Base-by-base conservation (phyloP, 1,140 invertebrate genomes). In the Nebria ingens region DNA sequence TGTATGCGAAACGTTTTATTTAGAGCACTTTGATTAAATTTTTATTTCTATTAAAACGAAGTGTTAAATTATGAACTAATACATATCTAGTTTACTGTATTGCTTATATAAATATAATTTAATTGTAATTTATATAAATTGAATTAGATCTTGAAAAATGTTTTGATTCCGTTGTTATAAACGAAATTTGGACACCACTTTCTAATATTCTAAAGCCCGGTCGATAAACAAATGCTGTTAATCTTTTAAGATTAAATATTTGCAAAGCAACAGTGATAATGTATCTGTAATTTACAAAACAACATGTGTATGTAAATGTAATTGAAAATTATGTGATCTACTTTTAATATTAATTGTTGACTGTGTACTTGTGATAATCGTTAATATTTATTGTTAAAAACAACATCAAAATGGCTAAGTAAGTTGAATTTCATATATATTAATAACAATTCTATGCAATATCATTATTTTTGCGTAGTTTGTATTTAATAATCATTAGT, bases 181-280 rank as follows among this genome's bases (percentile, higher is more conserved):
- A n/a, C n/a, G n/a, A n/a, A n/a, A n/a, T n/a, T n/a, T n/a, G n/a
- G n/a, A n/a, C n/a, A n/a, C n/a, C n/a, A n/a, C n/a, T n/a, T n/a
- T n/a, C n/a, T n/a, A n/a, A n/a, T n/a, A n/a, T n/a, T 40, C n/a
- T n/a, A 25, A 52, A 34, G 25, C 29, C 15, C 20, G 50, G 45
- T 61, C 58, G 55, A 58, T 55, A 45, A 12, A 45, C 15, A 45
- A 45, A 34, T 12, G 40, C 9, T 45, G 40, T 17, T 45, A 45
- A 45, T 45, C 40, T 45, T 45, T n/a, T 45, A 3, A 45, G 40
- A 45, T 45, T 45, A 45, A 11, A 34, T 34, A 34, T 34, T 11
- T 45, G 40, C 15, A 12, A 45, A 9, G n/a, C 25, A 45, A 29
- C 25, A 45, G 40, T 11, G 15, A 17, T 45, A 4, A 45, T 45